Evolutionary conservation across 2,797 vertebrate species (phyloP).

Genomic region (Scarus forsteni): DNA sequence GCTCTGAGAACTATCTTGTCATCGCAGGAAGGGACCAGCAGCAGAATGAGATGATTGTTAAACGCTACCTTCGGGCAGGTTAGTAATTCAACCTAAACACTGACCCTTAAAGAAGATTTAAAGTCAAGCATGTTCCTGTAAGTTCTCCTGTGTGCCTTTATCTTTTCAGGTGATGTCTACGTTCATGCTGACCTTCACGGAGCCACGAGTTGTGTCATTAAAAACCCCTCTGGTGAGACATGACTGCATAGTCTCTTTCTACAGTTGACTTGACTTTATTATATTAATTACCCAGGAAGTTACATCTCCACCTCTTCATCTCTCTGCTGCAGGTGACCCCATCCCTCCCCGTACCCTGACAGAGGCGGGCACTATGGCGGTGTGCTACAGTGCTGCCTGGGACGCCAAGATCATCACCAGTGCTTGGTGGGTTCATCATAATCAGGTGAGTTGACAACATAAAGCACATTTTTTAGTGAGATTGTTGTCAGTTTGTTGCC

Average conservation of each 20-base stretch:
- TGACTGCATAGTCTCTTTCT: not conserved
- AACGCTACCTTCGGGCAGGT: slow-evolving; percentile 93
- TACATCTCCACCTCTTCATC: not conserved
- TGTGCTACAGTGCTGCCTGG: slow-evolving; percentile 99
- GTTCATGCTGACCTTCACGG: slow-evolving; percentile 97
- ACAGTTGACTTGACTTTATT: not conserved
- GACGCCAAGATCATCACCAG: slow-evolving; percentile 97
- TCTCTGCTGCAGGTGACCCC: slow-evolving; percentile 82
- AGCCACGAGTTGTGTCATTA: slow-evolving; percentile 97
- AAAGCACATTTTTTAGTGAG: too few species aligned
- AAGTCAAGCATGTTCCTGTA: too few species aligned
- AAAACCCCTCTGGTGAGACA: slow-evolving; percentile 92
- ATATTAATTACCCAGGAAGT: not conserved
- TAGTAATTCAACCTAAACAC: not conserved
- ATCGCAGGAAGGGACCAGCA: slow-evolving; percentile 98
- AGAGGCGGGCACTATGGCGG: slow-evolving; percentile 95
- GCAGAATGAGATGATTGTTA: slow-evolving; percentile 98
- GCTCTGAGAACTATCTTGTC: slow-evolving; percentile 96
- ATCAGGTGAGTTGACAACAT: slow-evolving; percentile 87
- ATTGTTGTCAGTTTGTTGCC: too few species aligned
- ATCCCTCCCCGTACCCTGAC: slow-evolving; percentile 94
- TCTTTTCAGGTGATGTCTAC: slow-evolving; percentile 91
- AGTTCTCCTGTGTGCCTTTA: slow-evolving; percentile 5
- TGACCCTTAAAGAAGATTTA: not conserved
- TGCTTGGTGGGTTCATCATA: slow-evolving; percentile 98